A percentile compares a stretch with the other conserved stretches of the same genome.
These are phyloP conservation scores for Luidia sarsii DNA, from an alignment of 53 echinoderm and acorn worm species.

Conservation along the genomic window DNA sequence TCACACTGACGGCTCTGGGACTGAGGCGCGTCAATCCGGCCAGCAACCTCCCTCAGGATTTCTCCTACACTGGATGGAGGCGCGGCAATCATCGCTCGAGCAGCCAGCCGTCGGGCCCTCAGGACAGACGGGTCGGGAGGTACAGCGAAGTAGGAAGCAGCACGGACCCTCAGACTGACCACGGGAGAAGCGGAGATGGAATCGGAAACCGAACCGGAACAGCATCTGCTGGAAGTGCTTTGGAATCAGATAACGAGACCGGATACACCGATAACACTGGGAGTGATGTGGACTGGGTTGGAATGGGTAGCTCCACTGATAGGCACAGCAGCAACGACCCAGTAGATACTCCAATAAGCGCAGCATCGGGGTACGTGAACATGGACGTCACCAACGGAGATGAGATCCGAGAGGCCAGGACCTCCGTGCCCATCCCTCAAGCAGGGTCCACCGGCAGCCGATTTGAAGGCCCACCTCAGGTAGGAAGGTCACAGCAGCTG, in stretches of 20 bases:
- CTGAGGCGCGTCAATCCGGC: slow-evolving; percentile 41
- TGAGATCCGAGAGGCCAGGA: slow-evolving; percentile 35
- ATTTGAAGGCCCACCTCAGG: background rate
- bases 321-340: too few relatives aligned
- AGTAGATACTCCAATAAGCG: too few relatives aligned
- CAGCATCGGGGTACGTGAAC: slow-evolving; percentile 23
- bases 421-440: background rate
- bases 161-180: background rate
- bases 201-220: slow-evolving; percentile 33
- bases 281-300: background rate
- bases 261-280: background rate
- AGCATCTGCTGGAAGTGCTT: background rate
- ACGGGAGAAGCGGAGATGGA: background rate
- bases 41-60: background rate
- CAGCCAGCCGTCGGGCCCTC: too few relatives aligned
- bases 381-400: slow-evolving; percentile 36
- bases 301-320: too few relatives aligned
- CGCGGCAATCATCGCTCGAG: background rate
- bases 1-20: slow-evolving; percentile 71
- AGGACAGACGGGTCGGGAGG: too few relatives aligned
- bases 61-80: background rate
- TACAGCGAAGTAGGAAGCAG: background rate
- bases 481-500: slow-evolving; percentile 34
- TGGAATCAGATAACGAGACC: background rate
- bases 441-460: background rate